These are phyloP conservation scores for Bothrops jararaca DNA, from an alignment of 2,113 vertebrate genomes.

Conservation along the genomic window DNA sequence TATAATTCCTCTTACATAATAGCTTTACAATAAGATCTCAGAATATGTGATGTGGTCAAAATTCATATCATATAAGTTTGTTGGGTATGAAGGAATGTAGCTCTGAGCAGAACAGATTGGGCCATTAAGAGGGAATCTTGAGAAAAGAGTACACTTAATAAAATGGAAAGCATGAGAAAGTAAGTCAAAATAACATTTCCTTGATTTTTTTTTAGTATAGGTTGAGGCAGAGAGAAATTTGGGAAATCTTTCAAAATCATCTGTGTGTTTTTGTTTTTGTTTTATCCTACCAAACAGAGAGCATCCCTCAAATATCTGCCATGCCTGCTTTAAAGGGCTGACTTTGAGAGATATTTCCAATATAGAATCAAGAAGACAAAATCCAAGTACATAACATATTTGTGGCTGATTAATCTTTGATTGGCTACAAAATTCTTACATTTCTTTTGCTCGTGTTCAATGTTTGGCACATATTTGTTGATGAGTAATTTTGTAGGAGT, in stretches of 20 bases:
- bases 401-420: neutral
- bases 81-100: neutral
- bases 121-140: neutral
- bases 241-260: neutral
- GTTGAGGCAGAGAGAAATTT: neutral
- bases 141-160: neutral
- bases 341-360: slow-evolving; percentile 44
- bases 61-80: neutral
- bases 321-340: neutral
- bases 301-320: neutral
- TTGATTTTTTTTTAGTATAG: neutral
- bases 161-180: neutral
- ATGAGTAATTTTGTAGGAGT: neutral
- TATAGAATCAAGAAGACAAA: slow-evolving; percentile 35
- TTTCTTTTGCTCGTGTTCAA: neutral
- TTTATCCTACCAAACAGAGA: neutral
- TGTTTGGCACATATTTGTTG: neutral
- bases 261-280: neutral
- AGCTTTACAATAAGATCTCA: slow-evolving; percentile 57
- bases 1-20: slow-evolving; percentile 60
- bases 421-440: neutral
- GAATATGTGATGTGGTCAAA: slow-evolving; percentile 36
- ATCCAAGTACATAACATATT: slow-evolving; percentile 12
- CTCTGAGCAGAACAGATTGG: neutral
- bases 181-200: neutral